Conservation (phyloP, 2,888 invertebrate species). For the Chrysolina haemoptera region DNA sequence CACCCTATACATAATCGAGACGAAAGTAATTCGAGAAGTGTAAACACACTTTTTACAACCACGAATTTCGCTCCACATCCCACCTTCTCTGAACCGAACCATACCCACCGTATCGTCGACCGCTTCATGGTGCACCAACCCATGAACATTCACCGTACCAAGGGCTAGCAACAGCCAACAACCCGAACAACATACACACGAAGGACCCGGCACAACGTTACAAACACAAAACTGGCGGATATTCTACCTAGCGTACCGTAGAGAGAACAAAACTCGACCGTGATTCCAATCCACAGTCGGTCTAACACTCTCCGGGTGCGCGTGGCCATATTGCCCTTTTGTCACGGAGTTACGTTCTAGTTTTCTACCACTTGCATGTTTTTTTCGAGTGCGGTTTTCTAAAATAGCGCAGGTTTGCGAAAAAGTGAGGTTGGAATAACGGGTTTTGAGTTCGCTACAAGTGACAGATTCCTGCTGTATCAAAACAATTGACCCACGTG, state of each 20-base stretch:
- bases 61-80: slow-evolving; percentile 4
- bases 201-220: slow-evolving; percentile 32
- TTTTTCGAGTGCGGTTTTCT: neutral
- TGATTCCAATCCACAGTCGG: slow-evolving; percentile 21
- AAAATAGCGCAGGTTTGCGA: slow-evolving; percentile 1
- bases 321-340: slow-evolving; percentile 27
- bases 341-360: slow-evolving; percentile 21
- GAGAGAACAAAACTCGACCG: slow-evolving; percentile 31
- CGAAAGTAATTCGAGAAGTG: slow-evolving; percentile 5
- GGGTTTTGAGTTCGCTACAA: neutral
- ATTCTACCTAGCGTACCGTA: slow-evolving; percentile 6
- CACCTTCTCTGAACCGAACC: neutral
- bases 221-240: slow-evolving; percentile 17
- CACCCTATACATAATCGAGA: neutral
- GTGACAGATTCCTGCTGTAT: neutral
- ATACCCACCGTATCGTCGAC: slow-evolving; percentile 21
- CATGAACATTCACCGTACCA: slow-evolving; percentile 36
- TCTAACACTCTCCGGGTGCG: slow-evolving; percentile 12
- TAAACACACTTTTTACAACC: neutral
- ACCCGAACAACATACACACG: slow-evolving; percentile 28
- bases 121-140: slow-evolving; percentile 29
- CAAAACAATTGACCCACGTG: neutral
- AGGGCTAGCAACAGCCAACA: slow-evolving; percentile 27
- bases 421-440: slow-evolving; percentile 18
- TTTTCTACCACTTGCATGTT: neutral